Evolutionary conservation across 2,888 invertebrate genomes (phyloP).

Genomic region (Heliconius ethilla): DNA sequence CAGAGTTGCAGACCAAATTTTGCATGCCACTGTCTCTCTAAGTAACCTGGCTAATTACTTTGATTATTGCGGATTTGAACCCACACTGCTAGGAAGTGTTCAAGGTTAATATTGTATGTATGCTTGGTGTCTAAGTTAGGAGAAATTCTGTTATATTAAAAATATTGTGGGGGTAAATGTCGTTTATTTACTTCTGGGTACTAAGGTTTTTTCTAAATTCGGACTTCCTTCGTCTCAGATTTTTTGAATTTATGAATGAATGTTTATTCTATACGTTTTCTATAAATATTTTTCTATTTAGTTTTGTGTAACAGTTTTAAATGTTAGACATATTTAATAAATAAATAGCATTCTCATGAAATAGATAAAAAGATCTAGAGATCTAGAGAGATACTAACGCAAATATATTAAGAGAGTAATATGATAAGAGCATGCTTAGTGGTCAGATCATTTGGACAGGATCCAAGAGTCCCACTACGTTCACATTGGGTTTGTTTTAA

Average conservation of each 20-base stretch:
- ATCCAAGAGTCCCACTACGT: too few species aligned
- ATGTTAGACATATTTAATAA: not conserved
- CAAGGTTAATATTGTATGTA: slow-evolving; percentile 8
- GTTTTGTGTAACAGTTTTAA: not conserved
- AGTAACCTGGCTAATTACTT: slow-evolving; percentile 53
- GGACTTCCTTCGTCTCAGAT: too few species aligned
- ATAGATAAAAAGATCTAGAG: too few species aligned
- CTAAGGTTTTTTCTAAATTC: not conserved
- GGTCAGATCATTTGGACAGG: too few species aligned
- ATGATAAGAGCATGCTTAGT: too few species aligned
- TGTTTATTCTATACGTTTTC: too few species aligned
- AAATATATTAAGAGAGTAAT: too few species aligned
- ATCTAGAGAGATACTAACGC: too few species aligned
- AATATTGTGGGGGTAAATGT: not conserved
- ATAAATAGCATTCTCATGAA: too few species aligned
- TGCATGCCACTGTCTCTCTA: slow-evolving; percentile 71
- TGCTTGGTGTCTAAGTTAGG: not conserved
- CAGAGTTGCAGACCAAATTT: slow-evolving; percentile 72
- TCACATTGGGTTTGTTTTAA: too few species aligned
- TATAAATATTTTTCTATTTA: not conserved
- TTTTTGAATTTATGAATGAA: too few species aligned
- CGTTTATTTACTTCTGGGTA: not conserved
- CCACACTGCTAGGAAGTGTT: slow-evolving; percentile 22
- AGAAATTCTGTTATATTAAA: not conserved
- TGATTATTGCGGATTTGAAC: slow-evolving; percentile 46